Conservation (phyloP, 37 sponge, comb jelly and placozoan genomes). For the Halichondria panicea region DNA sequence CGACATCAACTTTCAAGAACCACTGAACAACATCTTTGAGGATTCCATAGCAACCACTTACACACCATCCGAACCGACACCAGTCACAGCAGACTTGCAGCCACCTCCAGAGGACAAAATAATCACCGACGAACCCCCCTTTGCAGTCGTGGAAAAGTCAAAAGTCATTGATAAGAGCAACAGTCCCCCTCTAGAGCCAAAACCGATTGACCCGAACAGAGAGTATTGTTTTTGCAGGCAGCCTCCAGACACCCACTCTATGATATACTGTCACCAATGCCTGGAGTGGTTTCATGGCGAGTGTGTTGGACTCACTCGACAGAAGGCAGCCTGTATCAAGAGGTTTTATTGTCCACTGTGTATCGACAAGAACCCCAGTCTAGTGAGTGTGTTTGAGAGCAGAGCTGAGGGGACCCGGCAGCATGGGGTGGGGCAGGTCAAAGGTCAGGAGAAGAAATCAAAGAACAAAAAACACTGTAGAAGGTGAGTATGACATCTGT, state of each 20-base stretch:
- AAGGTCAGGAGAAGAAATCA: background rate
- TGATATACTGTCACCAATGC: slow-evolving; percentile 66
- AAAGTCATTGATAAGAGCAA: no score
- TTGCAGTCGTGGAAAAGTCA: no score
- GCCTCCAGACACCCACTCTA: slow-evolving; percentile 7
- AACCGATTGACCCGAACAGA: background rate
- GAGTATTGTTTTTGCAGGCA: slow-evolving; percentile 33
- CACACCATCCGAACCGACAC: no score
- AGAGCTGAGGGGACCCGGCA: no score
- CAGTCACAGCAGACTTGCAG: no score
- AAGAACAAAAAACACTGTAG: slow-evolving; percentile 45
- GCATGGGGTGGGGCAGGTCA: no score
- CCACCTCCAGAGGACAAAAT: no score
- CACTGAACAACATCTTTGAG: no score
- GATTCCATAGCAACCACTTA: no score
- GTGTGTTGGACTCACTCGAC: slow-evolving; percentile 68
- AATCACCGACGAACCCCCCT: no score
- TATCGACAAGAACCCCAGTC: slow-evolving; percentile 34
- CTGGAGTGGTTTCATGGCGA: slow-evolving; percentile 64
- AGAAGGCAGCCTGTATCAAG: slow-evolving; percentile 46
- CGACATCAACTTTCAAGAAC: no score
- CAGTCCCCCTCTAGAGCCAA: background rate
- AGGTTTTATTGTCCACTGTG: slow-evolving; percentile 67
- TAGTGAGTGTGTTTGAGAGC: slow-evolving; percentile 29
- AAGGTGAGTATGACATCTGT: background rate